These are phyloP conservation scores for Myathropa florea DNA, from an alignment of 2,888 invertebrate species.

Conservation along the genomic window DNA sequence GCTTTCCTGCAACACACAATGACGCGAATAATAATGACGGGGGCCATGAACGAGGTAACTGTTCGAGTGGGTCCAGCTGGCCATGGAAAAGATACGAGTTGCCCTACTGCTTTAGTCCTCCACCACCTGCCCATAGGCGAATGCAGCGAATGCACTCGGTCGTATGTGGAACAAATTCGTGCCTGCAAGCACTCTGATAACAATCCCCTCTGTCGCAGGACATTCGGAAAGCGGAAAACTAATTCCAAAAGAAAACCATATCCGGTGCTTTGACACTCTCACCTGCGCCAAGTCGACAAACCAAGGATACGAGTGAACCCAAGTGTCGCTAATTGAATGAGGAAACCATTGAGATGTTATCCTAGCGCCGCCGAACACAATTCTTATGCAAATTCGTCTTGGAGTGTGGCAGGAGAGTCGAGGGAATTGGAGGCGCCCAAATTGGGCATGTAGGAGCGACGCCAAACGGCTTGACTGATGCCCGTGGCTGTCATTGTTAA, in stretches of 20 bases:
- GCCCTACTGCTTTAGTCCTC: neutral
- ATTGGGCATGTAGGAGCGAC: neutral
- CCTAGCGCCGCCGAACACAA: neutral
- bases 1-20: neutral
- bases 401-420: neutral
- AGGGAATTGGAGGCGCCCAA: neutral
- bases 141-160: neutral
- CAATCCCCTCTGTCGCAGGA: neutral
- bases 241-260: neutral
- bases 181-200: neutral
- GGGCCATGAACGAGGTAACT: neutral
- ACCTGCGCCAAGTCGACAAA: neutral
- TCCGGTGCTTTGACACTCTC: neutral
- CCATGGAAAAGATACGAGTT: constrained; percentile 7
- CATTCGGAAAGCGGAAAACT: neutral
- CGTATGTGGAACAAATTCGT: neutral
- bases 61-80: neutral
- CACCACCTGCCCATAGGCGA: neutral
- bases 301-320: constrained; percentile 1
- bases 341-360: constrained; percentile 19
- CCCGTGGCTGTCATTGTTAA: neutral
- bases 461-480: neutral
- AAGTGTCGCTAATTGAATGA: constrained; percentile 25
- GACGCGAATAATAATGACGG: constrained; percentile 4
- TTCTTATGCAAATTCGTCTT: constrained; percentile 13